Evolutionary conservation across 2,888 invertebrate species (phyloP), one percentile per base, ranked within the genome.

Genomic region (Platycnemis pennipes): DNA sequence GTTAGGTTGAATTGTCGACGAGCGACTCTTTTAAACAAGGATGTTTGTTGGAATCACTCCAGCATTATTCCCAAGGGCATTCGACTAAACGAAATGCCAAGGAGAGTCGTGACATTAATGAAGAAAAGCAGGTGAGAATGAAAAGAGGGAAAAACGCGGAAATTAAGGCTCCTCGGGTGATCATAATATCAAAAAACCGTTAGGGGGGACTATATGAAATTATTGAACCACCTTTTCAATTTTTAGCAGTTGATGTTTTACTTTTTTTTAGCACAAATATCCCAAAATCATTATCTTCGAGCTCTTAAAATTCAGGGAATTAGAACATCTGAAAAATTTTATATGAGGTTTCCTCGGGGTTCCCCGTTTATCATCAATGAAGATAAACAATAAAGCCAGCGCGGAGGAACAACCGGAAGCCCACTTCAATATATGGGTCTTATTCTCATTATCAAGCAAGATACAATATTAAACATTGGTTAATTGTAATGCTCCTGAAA

Each of bases 41-140:
- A 37, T 31, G 31, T 37, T 77, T 13, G 31, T 11, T 2, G 37
- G 16, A 37, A 77, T 77, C 37, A 77, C 77, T 0, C 13, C 13
- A 0, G 77, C 31, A 77, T 77, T 26, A 77, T 77, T 77, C 7
- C 31, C 37, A n/a, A n/a, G 31, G 77, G n/a, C 37, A 8, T 37
- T 77, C 37, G 77, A 31, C 77, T 3, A 11, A 77, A 77, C 37
- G 77, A 77, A 77, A 77, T 31, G 77, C 31, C 77, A 77, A 37
- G 77, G 77, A 77, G 37, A 77, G 13, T 77, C 77, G 77, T 77
- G 77, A 77, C 77, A 77, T 77, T 77, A 77, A 77, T 77, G 31
- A 77, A 37, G 13, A 37, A 77, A 37, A 77, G 37, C 37, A 37
- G 37, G 37, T 37, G n/a, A 77, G 31, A 77, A 37, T 26, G 31